phyloP scores from a whole-genome alignment of 92 coral and sea anemone genomes.

The Actinernus sp. region DNA sequence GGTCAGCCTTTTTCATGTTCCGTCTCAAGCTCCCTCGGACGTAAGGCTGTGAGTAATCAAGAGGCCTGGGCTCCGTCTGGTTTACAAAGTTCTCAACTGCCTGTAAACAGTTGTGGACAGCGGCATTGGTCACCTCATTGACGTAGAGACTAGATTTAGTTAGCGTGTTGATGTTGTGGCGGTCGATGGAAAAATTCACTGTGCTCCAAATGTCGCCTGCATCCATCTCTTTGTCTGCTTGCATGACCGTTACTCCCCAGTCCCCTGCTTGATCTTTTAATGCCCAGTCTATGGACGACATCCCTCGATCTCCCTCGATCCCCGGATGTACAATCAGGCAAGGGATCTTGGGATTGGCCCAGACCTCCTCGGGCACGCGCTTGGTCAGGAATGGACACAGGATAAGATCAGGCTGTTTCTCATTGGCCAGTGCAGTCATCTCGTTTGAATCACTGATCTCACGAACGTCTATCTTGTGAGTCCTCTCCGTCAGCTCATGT shows the following conservation, averaged over 20 bases:
- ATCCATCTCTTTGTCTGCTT: conserved; percentile 81
- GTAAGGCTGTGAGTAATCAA: conserved; percentile 53
- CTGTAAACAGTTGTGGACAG: conserved; percentile 56
- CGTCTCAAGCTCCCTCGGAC: conserved; percentile 59
- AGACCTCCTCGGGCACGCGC: conserved; percentile 74
- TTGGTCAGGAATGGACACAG: conserved; percentile 79
- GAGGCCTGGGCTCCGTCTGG: conserved; percentile 44
- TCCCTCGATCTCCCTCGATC: conserved; percentile 85
- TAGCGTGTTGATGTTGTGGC: conserved; percentile 72
- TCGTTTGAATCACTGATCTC: conserved; percentile 58
- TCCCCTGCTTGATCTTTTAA: conserved; percentile 48
- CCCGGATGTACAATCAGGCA: conserved; percentile 91
- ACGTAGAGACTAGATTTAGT: conserved; percentile 81
- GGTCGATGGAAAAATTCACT: conserved; percentile 46
- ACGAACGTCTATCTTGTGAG: conserved; percentile 57
- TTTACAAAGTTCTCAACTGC: conserved; percentile 46
- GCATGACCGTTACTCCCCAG: conserved; percentile 82
- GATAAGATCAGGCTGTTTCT: conserved; percentile 58
- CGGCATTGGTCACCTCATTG: conserved; percentile 76
- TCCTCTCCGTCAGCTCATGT: conserved; percentile 56
- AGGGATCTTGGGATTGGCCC: conserved; percentile 48
- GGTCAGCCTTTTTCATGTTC: conserved; percentile 68
- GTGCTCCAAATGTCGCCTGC: conserved; percentile 86
- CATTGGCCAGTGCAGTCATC: conserved; percentile 41
- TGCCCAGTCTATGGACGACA: conserved; percentile 83